Evolutionary conservation across 2,113 vertebrate species (phyloP).

Genomic region (Mola mola): DNA sequence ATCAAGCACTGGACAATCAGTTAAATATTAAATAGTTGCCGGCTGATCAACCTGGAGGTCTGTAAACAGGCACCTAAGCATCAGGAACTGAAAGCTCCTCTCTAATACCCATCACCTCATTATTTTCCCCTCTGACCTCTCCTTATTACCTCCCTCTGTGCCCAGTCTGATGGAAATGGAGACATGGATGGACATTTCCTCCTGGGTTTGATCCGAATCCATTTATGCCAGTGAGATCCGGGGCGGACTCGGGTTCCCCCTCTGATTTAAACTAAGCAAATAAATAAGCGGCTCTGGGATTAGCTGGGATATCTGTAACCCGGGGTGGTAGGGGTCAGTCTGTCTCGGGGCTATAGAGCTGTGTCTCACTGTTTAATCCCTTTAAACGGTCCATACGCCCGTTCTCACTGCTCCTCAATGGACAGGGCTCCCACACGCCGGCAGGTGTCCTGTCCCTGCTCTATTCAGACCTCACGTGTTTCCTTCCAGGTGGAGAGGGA

Average conservation of each 20-base stretch:
- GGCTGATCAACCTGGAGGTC: too few species aligned
- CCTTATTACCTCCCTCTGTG: slow-evolving; percentile 5
- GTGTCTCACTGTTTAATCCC: slow-evolving; percentile 77
- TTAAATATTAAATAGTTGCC: too few species aligned
- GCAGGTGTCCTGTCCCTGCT: slow-evolving; percentile 58
- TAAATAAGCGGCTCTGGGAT: slow-evolving; percentile 71
- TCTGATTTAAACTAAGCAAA: slow-evolving; percentile 63
- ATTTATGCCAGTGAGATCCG: slow-evolving; percentile 30
- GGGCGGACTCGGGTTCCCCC: slow-evolving; percentile 29
- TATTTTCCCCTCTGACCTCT: slow-evolving; percentile 14
- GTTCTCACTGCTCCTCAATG: slow-evolving; percentile 47
- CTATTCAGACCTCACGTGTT: slow-evolving; percentile 27
- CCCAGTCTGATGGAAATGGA: slow-evolving; percentile 16
- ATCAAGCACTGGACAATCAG: too few species aligned
- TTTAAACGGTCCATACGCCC: slow-evolving; percentile 78
- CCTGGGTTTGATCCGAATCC: slow-evolving; percentile 23
- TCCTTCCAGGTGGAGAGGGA: slow-evolving; percentile 38
- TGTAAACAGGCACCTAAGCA: too few species aligned
- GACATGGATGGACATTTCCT: slow-evolving; percentile 47
- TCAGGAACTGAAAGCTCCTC: too few species aligned
- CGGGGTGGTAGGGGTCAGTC: slow-evolving; percentile 64
- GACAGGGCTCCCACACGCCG: slow-evolving; percentile 53
- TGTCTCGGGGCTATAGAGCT: slow-evolving; percentile 48
- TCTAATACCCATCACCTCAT: not conserved
- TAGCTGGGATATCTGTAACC: slow-evolving; percentile 46